These are phyloP conservation scores for Drosophila sucinea DNA, from an alignment of 1,140 invertebrate species.

Conservation along the genomic window DNA sequence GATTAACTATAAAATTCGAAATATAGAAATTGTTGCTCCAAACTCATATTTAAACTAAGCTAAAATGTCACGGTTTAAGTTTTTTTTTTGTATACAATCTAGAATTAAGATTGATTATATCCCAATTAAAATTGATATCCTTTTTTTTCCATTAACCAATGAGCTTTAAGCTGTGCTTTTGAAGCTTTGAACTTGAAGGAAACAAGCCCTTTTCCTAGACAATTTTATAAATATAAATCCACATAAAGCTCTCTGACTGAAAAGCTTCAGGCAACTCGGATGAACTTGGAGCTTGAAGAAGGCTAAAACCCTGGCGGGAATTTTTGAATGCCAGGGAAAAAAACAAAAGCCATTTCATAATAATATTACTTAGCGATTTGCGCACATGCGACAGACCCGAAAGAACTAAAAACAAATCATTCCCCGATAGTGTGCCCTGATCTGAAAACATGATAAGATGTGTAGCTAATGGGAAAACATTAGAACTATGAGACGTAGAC, in stretches of 20 bases:
- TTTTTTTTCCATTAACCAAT: too few species aligned
- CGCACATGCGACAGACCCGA: background rate
- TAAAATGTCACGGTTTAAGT: too few species aligned
- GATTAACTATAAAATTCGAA: too few species aligned
- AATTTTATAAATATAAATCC: background rate
- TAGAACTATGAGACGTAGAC: background rate
- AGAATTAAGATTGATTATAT: too few species aligned
- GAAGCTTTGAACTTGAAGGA: too few species aligned
- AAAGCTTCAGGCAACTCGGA: background rate
- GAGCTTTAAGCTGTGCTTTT: too few species aligned
- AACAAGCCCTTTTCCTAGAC: too few species aligned
- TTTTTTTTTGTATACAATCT: too few species aligned
- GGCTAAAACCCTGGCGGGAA: background rate
- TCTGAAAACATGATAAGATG: background rate
- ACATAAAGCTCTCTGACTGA: background rate
- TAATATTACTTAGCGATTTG: background rate
- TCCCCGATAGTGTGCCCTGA: constrained; percentile 1
- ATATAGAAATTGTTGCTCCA: too few species aligned
- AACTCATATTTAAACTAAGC: too few species aligned
- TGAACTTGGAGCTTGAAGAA: background rate
- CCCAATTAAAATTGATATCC: too few species aligned
- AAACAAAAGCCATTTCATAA: background rate
- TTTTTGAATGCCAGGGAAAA: background rate
- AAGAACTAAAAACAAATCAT: constrained; percentile 5
- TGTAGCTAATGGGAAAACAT: background rate